These are phyloP conservation scores for Actias luna DNA, from an alignment of 2,888 invertebrate genomes.

Conservation along the genomic window DNA sequence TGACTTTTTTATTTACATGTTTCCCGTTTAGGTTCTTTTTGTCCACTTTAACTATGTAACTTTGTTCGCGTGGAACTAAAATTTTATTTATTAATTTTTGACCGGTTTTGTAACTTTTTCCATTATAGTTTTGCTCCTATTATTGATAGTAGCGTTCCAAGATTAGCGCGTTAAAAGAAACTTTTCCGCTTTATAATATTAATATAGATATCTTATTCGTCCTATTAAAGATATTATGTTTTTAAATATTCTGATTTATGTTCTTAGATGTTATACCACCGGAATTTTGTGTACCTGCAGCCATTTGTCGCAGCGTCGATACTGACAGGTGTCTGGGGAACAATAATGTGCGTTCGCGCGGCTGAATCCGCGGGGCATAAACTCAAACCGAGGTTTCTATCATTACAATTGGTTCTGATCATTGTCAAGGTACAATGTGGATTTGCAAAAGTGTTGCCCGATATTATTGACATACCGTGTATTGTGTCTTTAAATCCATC, in stretches of 20 bases:
- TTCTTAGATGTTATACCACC: slow-evolving; percentile 81
- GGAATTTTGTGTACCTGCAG: slow-evolving; percentile 80
- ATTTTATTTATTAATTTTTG: too few relatives aligned
- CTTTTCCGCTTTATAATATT: too few relatives aligned
- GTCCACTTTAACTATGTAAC: too few relatives aligned
- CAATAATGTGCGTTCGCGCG: slow-evolving; percentile 83
- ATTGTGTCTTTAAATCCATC: slow-evolving; percentile 84
- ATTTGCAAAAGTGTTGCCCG: slow-evolving; percentile 79
- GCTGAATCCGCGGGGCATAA: slow-evolving; percentile 64
- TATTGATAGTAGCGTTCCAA: too few relatives aligned
- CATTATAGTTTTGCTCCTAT: too few relatives aligned
- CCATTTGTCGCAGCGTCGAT: slow-evolving; percentile 85
- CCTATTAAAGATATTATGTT: neutral
- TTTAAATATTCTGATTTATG: neutral
- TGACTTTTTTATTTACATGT: too few relatives aligned
- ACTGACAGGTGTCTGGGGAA: slow-evolving; percentile 85
- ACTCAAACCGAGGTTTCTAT: slow-evolving; percentile 77
- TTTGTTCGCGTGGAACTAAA: too few relatives aligned
- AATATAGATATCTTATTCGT: neutral
- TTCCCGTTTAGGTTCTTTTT: too few relatives aligned
- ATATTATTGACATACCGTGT: slow-evolving; percentile 82
- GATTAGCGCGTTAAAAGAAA: too few relatives aligned
- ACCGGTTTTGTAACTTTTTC: too few relatives aligned
- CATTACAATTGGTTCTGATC: slow-evolving; percentile 84
- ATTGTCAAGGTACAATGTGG: slow-evolving; percentile 86